A percentile compares a stretch with the other conserved stretches of the same genome.
Evolutionary conservation across 2,888 invertebrate species (phyloP).

Genomic region (Polyommatus iphigenia): DNA sequence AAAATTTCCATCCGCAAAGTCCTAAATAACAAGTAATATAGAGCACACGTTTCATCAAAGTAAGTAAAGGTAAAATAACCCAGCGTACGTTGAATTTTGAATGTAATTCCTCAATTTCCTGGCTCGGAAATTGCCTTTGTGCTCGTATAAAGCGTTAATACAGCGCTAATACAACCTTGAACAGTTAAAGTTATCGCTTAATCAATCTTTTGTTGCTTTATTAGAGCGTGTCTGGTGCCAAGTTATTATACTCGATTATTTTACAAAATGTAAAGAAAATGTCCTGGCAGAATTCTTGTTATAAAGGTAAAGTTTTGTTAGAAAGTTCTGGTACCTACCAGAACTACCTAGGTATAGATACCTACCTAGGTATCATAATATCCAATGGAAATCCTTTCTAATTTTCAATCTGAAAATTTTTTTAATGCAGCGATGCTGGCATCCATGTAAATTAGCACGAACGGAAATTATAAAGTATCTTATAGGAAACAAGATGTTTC

Average conservation of each 20-base stretch:
- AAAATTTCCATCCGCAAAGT: not conserved
- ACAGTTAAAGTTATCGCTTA: constrained; percentile 36
- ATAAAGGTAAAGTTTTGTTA: not conserved
- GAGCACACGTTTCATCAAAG: not conserved
- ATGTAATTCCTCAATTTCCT: constrained; percentile 65
- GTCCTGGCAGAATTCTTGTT: not conserved
- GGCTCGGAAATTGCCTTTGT: constrained; percentile 59
- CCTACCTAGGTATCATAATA: too few relatives aligned
- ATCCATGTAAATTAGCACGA: too few relatives aligned
- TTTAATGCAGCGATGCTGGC: too few relatives aligned
- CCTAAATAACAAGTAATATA: not conserved
- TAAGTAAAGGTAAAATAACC: constrained; percentile 34
- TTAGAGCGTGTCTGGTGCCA: constrained; percentile 14
- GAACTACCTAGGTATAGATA: too few relatives aligned
- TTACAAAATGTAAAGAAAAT: constrained; percentile 45
- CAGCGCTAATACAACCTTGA: constrained; percentile 34
- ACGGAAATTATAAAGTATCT: too few relatives aligned
- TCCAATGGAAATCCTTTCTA: too few relatives aligned
- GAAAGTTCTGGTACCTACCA: not conserved
- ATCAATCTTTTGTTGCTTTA: constrained; percentile 32
- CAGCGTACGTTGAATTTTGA: constrained; percentile 42
- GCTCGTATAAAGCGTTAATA: constrained; percentile 37
- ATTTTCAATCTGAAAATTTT: too few relatives aligned
- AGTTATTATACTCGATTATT: not conserved
- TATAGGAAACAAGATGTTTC: too few relatives aligned